Conservation (phyloP, 2,113 vertebrate species). For the Nothoprocta perdicaria region DNA sequence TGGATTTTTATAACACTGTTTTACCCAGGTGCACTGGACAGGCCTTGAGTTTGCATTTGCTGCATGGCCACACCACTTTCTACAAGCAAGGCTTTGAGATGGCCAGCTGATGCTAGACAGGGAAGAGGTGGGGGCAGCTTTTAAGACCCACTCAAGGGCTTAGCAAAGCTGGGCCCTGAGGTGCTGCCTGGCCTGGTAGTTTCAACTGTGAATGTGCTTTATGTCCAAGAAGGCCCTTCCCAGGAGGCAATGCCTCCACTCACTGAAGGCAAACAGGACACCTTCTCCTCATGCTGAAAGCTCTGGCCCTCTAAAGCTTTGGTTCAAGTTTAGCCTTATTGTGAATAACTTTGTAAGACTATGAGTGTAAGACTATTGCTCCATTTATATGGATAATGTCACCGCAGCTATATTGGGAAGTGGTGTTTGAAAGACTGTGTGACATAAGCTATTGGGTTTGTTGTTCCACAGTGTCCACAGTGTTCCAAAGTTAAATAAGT, state of each 20-base stretch:
- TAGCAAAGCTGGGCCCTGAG: not conserved
- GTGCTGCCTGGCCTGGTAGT: not conserved
- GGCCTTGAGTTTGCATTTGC: not conserved
- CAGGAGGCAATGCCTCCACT: not conserved
- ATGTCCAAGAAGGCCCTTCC: not conserved
- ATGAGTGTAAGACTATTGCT: not conserved
- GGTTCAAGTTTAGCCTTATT: not conserved
- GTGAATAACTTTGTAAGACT: not conserved
- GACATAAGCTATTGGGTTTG: not conserved
- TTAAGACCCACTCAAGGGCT: not conserved
- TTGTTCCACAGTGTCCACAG: not conserved
- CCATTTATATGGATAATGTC: not conserved
- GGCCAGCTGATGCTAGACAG: not conserved
- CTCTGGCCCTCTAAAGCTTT: not conserved
- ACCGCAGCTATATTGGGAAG: not conserved
- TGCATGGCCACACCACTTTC: accelerated
- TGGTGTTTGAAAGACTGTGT: not conserved
- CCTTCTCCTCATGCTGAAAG: not conserved
- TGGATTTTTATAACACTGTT: not conserved
- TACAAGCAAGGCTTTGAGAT: not conserved
- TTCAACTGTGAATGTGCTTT: not conserved
- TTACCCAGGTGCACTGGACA: accelerated
- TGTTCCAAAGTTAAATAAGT: too few relatives aligned
- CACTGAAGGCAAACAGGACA: not conserved
- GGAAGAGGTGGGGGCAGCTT: not conserved